phyloP scores from a whole-genome alignment of 92 coral and sea anemone species.

The Epizoanthus illoricatus region DNA sequence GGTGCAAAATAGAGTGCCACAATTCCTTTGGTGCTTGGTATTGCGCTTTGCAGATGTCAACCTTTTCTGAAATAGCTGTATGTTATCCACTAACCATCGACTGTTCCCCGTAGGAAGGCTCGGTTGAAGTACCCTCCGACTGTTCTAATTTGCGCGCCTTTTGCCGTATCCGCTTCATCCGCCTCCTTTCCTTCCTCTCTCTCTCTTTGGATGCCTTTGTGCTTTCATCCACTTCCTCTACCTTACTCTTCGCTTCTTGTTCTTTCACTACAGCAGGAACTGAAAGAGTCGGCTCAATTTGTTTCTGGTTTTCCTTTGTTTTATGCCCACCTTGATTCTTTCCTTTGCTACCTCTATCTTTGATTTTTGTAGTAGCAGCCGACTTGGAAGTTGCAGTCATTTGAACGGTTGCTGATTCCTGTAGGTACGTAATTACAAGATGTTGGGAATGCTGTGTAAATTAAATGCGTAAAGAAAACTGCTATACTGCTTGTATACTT shows the following conservation, averaged over 20 bases:
- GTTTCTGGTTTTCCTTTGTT: neutral
- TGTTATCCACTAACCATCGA: neutral
- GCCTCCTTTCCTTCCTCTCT: slow-evolving; percentile 18
- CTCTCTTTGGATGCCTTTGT: neutral
- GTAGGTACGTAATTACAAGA: neutral
- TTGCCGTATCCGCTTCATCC: slow-evolving; percentile 16
- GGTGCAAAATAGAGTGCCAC: too few relatives aligned
- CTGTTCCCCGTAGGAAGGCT: neutral
- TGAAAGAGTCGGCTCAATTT: neutral
- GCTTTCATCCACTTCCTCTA: neutral
- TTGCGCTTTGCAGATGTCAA: too few relatives aligned
- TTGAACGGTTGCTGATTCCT: slow-evolving; percentile 8
- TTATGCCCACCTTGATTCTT: neutral
- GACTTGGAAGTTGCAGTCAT: neutral
- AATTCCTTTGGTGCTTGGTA: too few relatives aligned
- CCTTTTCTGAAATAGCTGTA: too few relatives aligned
- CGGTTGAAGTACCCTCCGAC: neutral
- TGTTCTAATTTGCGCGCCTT: slow-evolving; percentile 26
- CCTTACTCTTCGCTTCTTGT: neutral
- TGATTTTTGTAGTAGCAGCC: neutral
- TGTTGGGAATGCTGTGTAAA: too few relatives aligned
- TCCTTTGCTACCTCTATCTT: neutral
- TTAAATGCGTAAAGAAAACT: too few relatives aligned
- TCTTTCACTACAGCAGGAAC: neutral
- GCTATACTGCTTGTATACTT: too few relatives aligned